Percentiles rank a stretch among this genome's conserved stretches.
phyloP scores from a whole-genome alignment of 2,797 vertebrate genomes.

The Pempheris klunzingeri region DNA sequence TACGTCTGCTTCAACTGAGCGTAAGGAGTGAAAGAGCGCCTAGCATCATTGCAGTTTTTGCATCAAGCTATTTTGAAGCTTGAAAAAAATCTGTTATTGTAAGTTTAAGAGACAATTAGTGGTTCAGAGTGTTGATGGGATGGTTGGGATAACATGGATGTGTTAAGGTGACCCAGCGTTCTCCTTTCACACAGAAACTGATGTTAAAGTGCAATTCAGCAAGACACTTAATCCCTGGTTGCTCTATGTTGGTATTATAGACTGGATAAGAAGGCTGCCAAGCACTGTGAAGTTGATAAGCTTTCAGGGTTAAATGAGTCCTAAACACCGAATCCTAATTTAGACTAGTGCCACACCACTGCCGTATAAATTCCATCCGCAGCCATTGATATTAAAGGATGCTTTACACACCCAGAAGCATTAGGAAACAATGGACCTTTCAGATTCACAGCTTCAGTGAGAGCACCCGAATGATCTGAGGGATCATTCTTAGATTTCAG shows the following conservation, averaged over 20 bases:
- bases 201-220: conserved; percentile 55
- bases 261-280: conserved; percentile 52
- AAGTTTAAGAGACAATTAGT: conserved; percentile 12
- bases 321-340: conserved; percentile 41
- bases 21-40: too few species aligned
- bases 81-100: background rate
- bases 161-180: conserved; percentile 26
- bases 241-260: conserved; percentile 44
- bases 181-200: conserved; percentile 36
- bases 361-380: conserved; percentile 31
- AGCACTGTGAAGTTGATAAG: conserved; percentile 54
- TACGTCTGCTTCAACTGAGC: too few species aligned
- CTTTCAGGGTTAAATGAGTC: conserved; percentile 65
- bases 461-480: too few species aligned
- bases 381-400: conserved; percentile 28
- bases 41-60: too few species aligned
- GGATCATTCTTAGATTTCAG: background rate
- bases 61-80: too few species aligned
- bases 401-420: conserved; percentile 22
- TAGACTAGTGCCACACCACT: conserved; percentile 23
- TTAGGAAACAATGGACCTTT: conserved; percentile 43
- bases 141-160: background rate
- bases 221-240: conserved; percentile 60
- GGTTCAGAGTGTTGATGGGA: conserved; percentile 2
- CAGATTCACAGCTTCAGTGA: conserved; percentile 10